phyloP scores from a whole-genome alignment of 2,888 invertebrate genomes.

The Empis stercorea region DNA sequence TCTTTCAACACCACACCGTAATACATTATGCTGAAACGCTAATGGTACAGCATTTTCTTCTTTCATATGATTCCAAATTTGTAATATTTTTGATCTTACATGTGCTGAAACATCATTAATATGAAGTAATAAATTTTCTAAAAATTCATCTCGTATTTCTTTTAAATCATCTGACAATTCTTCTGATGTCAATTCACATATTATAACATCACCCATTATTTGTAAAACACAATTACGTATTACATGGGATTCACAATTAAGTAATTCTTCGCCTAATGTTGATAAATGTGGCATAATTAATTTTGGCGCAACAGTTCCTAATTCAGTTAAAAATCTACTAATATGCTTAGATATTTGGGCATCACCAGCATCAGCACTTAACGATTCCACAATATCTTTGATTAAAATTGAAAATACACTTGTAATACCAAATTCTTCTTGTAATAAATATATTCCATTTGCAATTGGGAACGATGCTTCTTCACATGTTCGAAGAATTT shows the following conservation, averaged over 20 bases:
- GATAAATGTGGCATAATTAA: conserved; percentile 34
- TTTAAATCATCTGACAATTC: conserved; percentile 54
- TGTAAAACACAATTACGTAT: conserved; percentile 71
- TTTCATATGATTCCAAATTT: conserved; percentile 70
- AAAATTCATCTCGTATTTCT: conserved; percentile 60
- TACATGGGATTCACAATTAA: conserved; percentile 45
- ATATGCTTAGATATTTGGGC: conserved; percentile 28
- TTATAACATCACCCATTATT: conserved; percentile 68
- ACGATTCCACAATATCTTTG: conserved; percentile 29
- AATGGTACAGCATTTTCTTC: conserved; percentile 68
- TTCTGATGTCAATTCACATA: conserved; percentile 58
- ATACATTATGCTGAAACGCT: conserved; percentile 50
- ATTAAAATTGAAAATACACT: conserved; percentile 30
- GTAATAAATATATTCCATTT: conserved; percentile 27
- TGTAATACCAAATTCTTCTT: conserved; percentile 32
- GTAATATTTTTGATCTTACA: conserved; percentile 72
- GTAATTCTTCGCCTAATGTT: conserved; percentile 29
- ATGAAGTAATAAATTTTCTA: conserved; percentile 69
- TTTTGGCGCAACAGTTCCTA: conserved; percentile 27
- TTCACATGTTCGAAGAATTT: conserved; percentile 37
- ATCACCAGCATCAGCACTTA: conserved; percentile 27
- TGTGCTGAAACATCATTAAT: conserved; percentile 73
- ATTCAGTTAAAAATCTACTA: conserved; percentile 32
- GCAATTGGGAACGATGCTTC: conserved; percentile 28
- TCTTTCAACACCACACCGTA: conserved; percentile 54